These are phyloP conservation scores for Homarus gammarus DNA, from an alignment of 2,888 invertebrate genomes.

Conservation along the genomic window DNA sequence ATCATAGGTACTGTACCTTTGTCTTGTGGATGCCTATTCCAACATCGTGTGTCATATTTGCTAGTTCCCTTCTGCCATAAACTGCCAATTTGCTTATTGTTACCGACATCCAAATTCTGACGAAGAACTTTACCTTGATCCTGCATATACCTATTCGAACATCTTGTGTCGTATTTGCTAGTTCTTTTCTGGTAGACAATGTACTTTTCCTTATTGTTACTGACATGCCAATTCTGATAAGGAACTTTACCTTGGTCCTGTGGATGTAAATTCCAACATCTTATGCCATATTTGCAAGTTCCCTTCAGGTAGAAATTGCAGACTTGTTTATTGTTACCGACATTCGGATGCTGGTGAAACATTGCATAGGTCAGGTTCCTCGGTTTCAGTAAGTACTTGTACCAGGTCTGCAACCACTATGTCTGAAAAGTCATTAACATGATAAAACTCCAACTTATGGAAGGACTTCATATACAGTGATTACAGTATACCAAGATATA, in stretches of 20 bases:
- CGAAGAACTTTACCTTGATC: slow-evolving; percentile 47
- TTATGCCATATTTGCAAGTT: slow-evolving; percentile 42
- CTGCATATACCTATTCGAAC: slow-evolving; percentile 42
- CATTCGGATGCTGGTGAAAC: not conserved
- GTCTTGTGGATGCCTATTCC: no score
- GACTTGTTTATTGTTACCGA: slow-evolving; percentile 28
- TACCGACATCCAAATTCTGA: no score
- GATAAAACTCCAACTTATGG: no score
- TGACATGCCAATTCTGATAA: no score
- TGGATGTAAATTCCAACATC: slow-evolving; percentile 52
- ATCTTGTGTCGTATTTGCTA: slow-evolving; percentile 42
- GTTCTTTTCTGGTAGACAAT: slow-evolving; percentile 33
- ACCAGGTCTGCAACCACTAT: not conserved
- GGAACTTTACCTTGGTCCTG: slow-evolving; percentile 44
- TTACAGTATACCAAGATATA: no score
- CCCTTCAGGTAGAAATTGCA: slow-evolving; percentile 47
- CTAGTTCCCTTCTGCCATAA: no score
- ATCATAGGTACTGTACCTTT: no score
- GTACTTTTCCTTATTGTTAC: slow-evolving; percentile 33
- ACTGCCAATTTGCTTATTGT: no score
- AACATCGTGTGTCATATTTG: no score
- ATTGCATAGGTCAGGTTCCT: not conserved
- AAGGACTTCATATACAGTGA: no score
- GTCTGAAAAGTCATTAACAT: not conserved
- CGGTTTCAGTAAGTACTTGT: no score